These are phyloP conservation scores for Lagodon rhomboides DNA, from an alignment of 2,797 vertebrate genomes.

Conservation along the genomic window DNA sequence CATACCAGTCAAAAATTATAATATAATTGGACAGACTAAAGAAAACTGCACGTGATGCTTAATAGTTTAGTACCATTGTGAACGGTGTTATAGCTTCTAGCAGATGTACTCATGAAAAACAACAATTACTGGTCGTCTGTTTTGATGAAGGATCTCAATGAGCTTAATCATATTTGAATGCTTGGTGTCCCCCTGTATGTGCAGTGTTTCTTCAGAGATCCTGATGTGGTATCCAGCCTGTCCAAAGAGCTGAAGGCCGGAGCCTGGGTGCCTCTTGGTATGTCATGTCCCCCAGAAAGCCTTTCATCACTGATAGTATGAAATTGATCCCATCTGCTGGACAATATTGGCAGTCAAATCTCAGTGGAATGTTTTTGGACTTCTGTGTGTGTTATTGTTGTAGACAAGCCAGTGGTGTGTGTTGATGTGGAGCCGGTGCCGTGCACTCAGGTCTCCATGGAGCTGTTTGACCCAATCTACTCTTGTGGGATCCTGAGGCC, in stretches of 20 bases:
- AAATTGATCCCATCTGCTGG: constrained; percentile 50
- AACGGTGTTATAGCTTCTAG: not conserved
- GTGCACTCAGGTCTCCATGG: constrained; percentile 78
- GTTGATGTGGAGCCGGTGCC: constrained; percentile 73
- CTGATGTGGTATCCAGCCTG: constrained; percentile 70
- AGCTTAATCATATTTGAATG: not conserved
- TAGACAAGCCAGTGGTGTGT: constrained; percentile 64
- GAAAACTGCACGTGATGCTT: not conserved
- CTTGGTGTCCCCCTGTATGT: not conserved
- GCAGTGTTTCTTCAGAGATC: constrained; percentile 82
- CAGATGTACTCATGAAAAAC: not conserved
- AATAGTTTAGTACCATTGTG: not conserved
- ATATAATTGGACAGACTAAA: not conserved
- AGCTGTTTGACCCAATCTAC: constrained; percentile 80
- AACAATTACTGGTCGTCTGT: not conserved
- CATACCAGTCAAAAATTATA: not conserved
- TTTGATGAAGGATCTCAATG: not conserved
- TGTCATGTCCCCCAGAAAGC: constrained; percentile 32
- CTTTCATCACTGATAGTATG: constrained; percentile 42
- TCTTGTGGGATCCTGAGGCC: constrained; percentile 70
- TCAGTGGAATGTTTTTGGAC: constrained; percentile 29
- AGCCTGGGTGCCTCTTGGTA: constrained; percentile 72
- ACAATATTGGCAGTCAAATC: constrained; percentile 23
- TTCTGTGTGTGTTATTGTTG: constrained; percentile 33
- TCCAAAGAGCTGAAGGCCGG: constrained; percentile 44